A percentile compares a stretch with the other conserved stretches of the same genome.
Conservation (phyloP, 2,797 vertebrate species). For the Scolopax rusticola region DNA sequence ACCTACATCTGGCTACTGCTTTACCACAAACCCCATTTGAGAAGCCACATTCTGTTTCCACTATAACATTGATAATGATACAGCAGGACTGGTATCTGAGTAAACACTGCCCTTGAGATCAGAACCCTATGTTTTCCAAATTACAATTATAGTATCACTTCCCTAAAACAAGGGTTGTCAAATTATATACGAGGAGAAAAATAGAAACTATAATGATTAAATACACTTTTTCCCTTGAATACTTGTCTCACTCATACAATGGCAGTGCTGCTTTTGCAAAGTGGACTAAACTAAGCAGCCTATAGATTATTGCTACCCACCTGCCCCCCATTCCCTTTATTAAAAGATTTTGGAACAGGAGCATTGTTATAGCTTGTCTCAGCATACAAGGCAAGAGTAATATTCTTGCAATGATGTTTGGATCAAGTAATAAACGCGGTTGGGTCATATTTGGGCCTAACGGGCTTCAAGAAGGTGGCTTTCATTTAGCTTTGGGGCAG, state of each 20-base stretch:
- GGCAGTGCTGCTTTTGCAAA: not conserved
- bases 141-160: constrained; percentile 20
- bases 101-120: constrained; percentile 23
- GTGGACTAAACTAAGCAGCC: not conserved
- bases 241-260: not conserved
- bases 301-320: not conserved
- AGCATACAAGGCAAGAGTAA: not conserved
- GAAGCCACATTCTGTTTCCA: constrained; percentile 41
- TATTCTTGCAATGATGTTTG: not conserved
- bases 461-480: not conserved
- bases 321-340: not conserved
- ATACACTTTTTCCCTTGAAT: not conserved
- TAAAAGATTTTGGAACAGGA: not conserved
- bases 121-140: constrained; percentile 54
- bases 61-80: constrained; percentile 22
- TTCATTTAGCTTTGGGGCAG: not conserved
- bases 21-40: constrained; percentile 9
- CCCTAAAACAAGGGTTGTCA: constrained; percentile 60
- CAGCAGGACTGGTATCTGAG: not conserved
- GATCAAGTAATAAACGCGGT: not conserved
- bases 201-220: constrained; percentile 54
- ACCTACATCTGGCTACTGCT: constrained; percentile 47
- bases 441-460: not conserved
- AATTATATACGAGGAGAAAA: constrained; percentile 49
- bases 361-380: not conserved